Evolutionary conservation across 2,113 vertebrate genomes (phyloP), one percentile per base, ranked within the genome.

Genomic region (Amphiprion percula): DNA sequence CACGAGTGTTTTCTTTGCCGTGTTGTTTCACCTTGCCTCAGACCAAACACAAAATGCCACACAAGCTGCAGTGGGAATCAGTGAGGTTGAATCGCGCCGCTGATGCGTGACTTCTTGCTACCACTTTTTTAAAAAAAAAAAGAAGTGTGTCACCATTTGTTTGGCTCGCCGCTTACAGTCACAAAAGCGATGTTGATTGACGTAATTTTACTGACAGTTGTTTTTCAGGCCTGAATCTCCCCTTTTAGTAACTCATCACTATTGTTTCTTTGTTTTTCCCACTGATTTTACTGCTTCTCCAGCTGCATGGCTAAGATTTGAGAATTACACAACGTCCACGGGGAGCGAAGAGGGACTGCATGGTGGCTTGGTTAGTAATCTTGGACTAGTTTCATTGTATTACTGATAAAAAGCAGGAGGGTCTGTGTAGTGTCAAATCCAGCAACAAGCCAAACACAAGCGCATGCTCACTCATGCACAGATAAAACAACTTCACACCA

Each of bases 341-440:
- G 61, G 49, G 61, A 82, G 26, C 21, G 0, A 52, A 37, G 52
- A 66, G 68, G 61, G 86, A 81, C 85, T 61, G 47, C 67, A 73
- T 87, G 76, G 86, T 87, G 81, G 83, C 78, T 93, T 74, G 66
- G 67, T 85, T 81, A 83, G 77, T 88, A 93, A 94, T 93, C 90
- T 90, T 63, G 75, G 75, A 64, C 67, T 78, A 28, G 80, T 73
- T 82, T 74, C 65, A 3, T 71, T 82, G 79, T 74, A 81, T 90
- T 83, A 79, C 82, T 92, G 94, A 94, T 91, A 90, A 80, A 90
- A 62, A 68, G 28, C 89, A 87, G 84, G n/a, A 39, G 77, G 82
- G 59, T 87, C 92, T 94, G 90, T 46, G 69, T 33, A 79, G 46
- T 84, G 74, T 93, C 91, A 85, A 76, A 82, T 47, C 58, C 54